Evolutionary conservation across 2,888 invertebrate genomes (phyloP), one percentile per base, ranked within the genome.

Genomic region (Octodonta nipae): DNA sequence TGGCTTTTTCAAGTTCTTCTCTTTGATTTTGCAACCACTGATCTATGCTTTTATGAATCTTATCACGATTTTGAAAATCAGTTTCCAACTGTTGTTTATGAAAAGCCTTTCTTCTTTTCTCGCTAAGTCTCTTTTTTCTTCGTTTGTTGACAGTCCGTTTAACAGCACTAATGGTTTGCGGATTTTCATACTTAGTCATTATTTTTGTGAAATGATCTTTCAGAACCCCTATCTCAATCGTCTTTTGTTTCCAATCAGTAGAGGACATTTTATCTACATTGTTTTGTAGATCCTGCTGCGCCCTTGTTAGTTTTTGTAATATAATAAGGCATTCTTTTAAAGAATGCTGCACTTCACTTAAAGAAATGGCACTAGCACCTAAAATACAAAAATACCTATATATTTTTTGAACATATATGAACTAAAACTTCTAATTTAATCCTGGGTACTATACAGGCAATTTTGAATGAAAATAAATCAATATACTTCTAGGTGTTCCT

Each of bases 21-120:
- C 73, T 70, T 51, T 75, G 73, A 36, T 67, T 68, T 41, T 72
- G 69, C 37, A 80, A 61, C 67, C 78, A 77, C 27, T 70, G 67
- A 61, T 83, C 76, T 43, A 78, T 75, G 41, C 71, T 64, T 32
- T 70, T 61, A 35, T 78, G 71, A 32, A 66, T 59, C 43, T 71
- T 68, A 39, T 63, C 54, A 33, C 65, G 56, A 25, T 33, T 30
- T 7, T 38, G 22, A n/a, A 35, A 28, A 17, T 43, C 57, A 41
- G 61, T 53, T 33, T 62, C 62, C 25, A 46, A 50, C 30, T 60
- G 60, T 20, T 52, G 46, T 16, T 58, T 52, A 26, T 65, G 63
- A 42, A 68, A 66, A 40, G 66, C 44, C 36, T 68, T 54, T 40
- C 64, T 55, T 41, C 70, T 60, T 47, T 67, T 72, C 12, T 66